Evolutionary conservation across 1,140 invertebrate species (phyloP), one percentile per base, ranked within the genome.

Genomic region (Hesperophylax magnus): DNA sequence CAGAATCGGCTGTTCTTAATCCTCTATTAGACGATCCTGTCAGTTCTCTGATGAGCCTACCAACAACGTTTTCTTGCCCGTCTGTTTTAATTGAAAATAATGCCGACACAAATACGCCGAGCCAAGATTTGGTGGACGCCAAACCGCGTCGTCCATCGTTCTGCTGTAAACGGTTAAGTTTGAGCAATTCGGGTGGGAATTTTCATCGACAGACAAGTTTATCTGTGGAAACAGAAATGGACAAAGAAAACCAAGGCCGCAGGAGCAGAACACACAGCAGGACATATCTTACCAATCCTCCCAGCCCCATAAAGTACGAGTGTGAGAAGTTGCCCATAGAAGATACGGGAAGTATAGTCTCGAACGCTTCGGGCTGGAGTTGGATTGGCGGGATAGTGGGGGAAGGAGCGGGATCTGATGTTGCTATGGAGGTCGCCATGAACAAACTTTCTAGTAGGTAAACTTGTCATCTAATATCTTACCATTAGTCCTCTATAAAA

Each of bases 371-470:
- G 63, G 95, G 95, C 54, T 97, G 95, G 95, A 92, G 93, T 86
- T 97, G 94, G 92, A 92, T 96, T 79, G 94, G 94, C 20, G 94
- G 95, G 56, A 92, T 96, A 60, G 91, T 93, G 79, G 95, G 92
- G 18, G 88, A 90, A 78, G 87, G 91, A 27, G 90, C 92, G 80
- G 89, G 92, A 86, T 88, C 90, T 20, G 88, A 89, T 47, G 87
- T 92, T 78, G 92, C 93, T 11, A 93, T 93, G 85, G 89, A 91
- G 84, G 90, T 93, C 85, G 93, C 94, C 78, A 90, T 95, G 88
- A 91, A 92, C 82, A 94, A 93, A 92, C 91, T 96, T 91, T 93
- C 93, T 92, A 94, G 94, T 95, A 94, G 93, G 93, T 94, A 93
- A 93, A 86, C 85, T 85, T 86, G 77, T 84, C 77, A 78, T 76